Percentiles rank a stretch among this genome's conserved stretches.
These are phyloP conservation scores for Aproaerema taeniolella DNA, from an alignment of 2,888 invertebrate species.

Conservation along the genomic window DNA sequence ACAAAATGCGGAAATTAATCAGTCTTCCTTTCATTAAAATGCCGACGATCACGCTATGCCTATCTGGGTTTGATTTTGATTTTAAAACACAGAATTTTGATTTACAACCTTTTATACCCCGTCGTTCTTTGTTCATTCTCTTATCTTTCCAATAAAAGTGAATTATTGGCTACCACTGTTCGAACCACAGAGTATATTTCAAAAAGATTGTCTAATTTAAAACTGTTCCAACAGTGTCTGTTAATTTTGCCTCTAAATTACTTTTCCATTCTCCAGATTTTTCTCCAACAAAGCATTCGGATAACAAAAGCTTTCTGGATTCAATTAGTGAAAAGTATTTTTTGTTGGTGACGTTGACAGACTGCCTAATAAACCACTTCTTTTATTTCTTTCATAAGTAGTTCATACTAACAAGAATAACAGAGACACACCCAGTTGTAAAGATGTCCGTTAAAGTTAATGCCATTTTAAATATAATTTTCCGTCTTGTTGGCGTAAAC, in stretches of 20 bases:
- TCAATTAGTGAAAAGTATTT: slow-evolving; percentile 6
- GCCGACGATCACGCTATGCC: slow-evolving; percentile 13
- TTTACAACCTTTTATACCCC: slow-evolving; percentile 37
- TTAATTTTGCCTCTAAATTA: slow-evolving; percentile 32
- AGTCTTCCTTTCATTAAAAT: slow-evolving; percentile 15
- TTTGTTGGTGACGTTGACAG: slow-evolving; percentile 7
- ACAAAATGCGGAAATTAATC: slow-evolving; percentile 11
- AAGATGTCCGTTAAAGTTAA: too few species aligned
- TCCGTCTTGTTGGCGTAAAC: too few species aligned
- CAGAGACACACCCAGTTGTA: too few species aligned
- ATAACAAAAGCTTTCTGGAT: slow-evolving; percentile 10
- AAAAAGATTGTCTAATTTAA: slow-evolving; percentile 70
- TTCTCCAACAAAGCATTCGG: slow-evolving; percentile 8
- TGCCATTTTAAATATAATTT: too few species aligned
- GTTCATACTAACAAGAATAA: too few species aligned
- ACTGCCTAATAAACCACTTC: background rate
- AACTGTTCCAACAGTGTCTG: slow-evolving; percentile 43
- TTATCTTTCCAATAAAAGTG: slow-evolving; percentile 71
- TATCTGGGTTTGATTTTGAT: slow-evolving; percentile 31
- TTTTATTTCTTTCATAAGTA: too few species aligned
- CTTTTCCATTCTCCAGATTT: slow-evolving; percentile 10
- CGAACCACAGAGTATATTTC: slow-evolving; percentile 55
- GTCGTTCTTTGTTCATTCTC: slow-evolving; percentile 55
- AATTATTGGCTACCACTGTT: slow-evolving; percentile 59
- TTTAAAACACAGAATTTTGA: slow-evolving; percentile 50